A percentile compares a stretch with the other conserved stretches of the same genome.
These are phyloP conservation scores for Tetragnatha versicolor DNA, from an alignment of 1,140 invertebrate genomes.

Conservation along the genomic window DNA sequence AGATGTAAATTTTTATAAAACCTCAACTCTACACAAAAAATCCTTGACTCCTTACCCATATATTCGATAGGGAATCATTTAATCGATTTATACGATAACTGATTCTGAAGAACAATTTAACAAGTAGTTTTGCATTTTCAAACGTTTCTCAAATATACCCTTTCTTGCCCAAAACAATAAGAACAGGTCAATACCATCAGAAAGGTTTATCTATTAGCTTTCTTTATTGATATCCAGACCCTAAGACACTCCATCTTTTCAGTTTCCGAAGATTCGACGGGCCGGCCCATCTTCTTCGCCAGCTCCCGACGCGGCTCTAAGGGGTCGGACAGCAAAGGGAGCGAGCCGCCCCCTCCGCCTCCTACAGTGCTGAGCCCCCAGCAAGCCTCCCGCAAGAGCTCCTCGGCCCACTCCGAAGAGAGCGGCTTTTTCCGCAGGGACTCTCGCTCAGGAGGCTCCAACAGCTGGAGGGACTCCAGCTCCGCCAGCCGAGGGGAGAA, in stretches of 20 bases:
- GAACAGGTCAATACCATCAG: no score
- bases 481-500: conserved; percentile 32
- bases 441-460: conserved; percentile 27
- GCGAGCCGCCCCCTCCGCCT: neutral
- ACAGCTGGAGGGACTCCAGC: conserved; percentile 29
- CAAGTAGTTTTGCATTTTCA: no score
- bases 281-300: conserved; percentile 47
- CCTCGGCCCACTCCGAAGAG: conserved; percentile 30
- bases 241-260: neutral
- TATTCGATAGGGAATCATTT: no score
- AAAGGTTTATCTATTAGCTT: no score
- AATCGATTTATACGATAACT: no score
- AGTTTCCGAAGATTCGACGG: conserved; percentile 45
- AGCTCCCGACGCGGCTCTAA: conserved; percentile 46
- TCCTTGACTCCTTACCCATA: no score
- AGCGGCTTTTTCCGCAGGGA: conserved; percentile 37
- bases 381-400: conserved; percentile 34
- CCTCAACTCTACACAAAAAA: no score
- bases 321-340: conserved; percentile 19
- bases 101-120: no score
- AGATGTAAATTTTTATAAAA: no score
- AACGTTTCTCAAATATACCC: no score
- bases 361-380: neutral
- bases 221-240: no score
- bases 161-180: no score